Evolutionary conservation across 2,113 vertebrate genomes (phyloP).

Genomic region (Hoplias malabaricus): DNA sequence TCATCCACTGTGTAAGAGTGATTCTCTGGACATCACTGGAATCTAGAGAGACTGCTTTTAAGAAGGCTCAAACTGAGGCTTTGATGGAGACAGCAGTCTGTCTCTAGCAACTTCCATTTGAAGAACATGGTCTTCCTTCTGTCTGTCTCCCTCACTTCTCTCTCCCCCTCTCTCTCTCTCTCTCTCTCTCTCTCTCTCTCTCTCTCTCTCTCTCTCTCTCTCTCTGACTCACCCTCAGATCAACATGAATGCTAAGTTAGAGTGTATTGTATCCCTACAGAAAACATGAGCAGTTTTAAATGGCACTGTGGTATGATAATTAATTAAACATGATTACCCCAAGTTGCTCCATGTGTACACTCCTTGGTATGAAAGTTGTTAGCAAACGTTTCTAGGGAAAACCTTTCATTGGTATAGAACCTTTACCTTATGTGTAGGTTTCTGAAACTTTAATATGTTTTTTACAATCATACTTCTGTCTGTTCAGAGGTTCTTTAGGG

Average conservation of each 20-base stretch:
- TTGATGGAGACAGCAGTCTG: slow-evolving; percentile 52
- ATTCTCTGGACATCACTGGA: slow-evolving; percentile 38
- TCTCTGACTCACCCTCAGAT: neutral
- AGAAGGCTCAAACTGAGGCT: slow-evolving; percentile 42
- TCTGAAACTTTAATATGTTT: too few species aligned
- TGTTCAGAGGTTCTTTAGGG: too few species aligned
- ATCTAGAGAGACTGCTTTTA: slow-evolving; percentile 39
- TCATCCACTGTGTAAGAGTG: slow-evolving; percentile 45
- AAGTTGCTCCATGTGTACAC: too few species aligned
- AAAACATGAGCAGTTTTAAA: neutral
- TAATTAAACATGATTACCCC: neutral
- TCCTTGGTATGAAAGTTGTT: too few species aligned
- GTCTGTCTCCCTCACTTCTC: neutral
- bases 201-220: slow-evolving; percentile 1
- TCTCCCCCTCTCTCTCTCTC: neutral
- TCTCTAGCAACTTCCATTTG: slow-evolving; percentile 47
- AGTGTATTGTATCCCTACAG: neutral
- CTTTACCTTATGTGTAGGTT: too few species aligned
- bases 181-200: neutral
- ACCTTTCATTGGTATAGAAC: too few species aligned
- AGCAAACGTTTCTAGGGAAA: too few species aligned
- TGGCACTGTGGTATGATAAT: neutral
- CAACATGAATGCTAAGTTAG: neutral
- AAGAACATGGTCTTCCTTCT: slow-evolving; percentile 25
- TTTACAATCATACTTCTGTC: too few species aligned